phyloP scores from a whole-genome alignment of 2,888 invertebrate species.

The Julus scanicus region DNA sequence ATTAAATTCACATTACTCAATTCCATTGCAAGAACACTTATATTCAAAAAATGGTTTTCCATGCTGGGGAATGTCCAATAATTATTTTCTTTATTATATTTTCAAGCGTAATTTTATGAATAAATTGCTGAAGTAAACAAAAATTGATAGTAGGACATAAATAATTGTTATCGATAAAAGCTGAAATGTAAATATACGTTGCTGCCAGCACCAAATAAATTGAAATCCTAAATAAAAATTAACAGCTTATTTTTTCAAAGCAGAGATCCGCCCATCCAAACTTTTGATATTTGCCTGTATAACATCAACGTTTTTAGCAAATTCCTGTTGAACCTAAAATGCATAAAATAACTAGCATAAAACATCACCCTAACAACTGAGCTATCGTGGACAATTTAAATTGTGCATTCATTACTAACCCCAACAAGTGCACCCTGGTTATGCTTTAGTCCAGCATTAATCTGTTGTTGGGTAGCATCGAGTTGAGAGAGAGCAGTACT shows the following conservation, averaged over 20 bases:
- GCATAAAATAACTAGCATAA: neutral
- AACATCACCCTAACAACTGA: neutral
- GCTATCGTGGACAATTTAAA: neutral
- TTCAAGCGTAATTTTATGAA: neutral
- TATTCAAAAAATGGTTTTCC: too few species aligned
- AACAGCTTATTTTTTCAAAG: constrained; percentile 68
- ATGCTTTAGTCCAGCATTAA: constrained; percentile 78
- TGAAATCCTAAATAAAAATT: neutral
- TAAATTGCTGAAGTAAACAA: neutral
- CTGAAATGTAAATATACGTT: neutral
- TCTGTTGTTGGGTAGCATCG: constrained; percentile 79
- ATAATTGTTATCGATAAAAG: neutral
- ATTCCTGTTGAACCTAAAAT: constrained; percentile 77
- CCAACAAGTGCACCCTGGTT: constrained; percentile 72
- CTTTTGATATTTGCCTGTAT: constrained; percentile 80
- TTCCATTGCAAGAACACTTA: too few species aligned
- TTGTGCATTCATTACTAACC: constrained; percentile 23
- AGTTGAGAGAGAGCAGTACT: constrained; percentile 84
- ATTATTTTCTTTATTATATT: too few species aligned
- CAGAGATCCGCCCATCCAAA: constrained; percentile 78
- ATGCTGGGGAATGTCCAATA: too few species aligned
- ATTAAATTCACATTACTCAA: too few species aligned
- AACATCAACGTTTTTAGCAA: constrained; percentile 81
- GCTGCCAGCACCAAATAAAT: constrained; percentile 20
- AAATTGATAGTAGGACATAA: constrained; percentile 9